These are phyloP conservation scores for Hestina assimilis DNA, from an alignment of 1,140 invertebrate species.

Conservation along the genomic window DNA sequence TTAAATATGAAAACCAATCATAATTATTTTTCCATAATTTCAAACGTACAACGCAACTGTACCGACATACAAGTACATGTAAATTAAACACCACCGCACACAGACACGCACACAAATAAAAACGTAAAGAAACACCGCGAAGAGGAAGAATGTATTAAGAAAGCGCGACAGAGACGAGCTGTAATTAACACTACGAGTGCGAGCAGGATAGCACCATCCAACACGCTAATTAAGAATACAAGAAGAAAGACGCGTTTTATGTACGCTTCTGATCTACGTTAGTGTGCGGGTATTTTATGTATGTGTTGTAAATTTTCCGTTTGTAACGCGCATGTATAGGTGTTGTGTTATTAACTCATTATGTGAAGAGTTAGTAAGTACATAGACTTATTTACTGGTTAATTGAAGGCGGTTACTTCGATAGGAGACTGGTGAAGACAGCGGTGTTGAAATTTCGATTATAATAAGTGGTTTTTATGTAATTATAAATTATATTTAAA, in stretches of 20 bases:
- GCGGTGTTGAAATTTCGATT: conserved; percentile 32
- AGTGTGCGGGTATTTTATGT: conserved; percentile 53
- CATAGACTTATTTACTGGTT: conserved; percentile 71
- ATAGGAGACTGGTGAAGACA: conserved; percentile 61
- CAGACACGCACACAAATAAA: conserved; percentile 78
- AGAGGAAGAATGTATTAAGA: conserved; percentile 79
- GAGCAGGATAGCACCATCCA: conserved; percentile 50
- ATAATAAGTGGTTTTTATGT: conserved; percentile 8
- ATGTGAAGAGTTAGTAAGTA: conserved; percentile 73
- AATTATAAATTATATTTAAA: too few relatives aligned
- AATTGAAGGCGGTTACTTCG: conserved; percentile 71
- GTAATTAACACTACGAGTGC: conserved; percentile 64
- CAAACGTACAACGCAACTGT: conserved; percentile 36
- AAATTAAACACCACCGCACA: conserved; percentile 77
- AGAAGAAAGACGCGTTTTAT: conserved; percentile 77
- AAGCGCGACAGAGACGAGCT: conserved; percentile 65
- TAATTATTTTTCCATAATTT: conserved; percentile 10
- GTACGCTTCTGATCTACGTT: conserved; percentile 42
- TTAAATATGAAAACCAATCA: background rate
- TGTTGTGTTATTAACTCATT: conserved; percentile 76
- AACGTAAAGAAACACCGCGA: conserved; percentile 76
- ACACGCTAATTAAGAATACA: conserved; percentile 79
- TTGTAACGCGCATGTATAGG: conserved; percentile 51
- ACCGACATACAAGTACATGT: conserved; percentile 77
- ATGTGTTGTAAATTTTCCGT: conserved; percentile 62